Percentiles rank a stretch among this genome's conserved stretches.
These are phyloP conservation scores for Spialia ferax DNA, from an alignment of 2,888 invertebrate species.

Conservation along the genomic window DNA sequence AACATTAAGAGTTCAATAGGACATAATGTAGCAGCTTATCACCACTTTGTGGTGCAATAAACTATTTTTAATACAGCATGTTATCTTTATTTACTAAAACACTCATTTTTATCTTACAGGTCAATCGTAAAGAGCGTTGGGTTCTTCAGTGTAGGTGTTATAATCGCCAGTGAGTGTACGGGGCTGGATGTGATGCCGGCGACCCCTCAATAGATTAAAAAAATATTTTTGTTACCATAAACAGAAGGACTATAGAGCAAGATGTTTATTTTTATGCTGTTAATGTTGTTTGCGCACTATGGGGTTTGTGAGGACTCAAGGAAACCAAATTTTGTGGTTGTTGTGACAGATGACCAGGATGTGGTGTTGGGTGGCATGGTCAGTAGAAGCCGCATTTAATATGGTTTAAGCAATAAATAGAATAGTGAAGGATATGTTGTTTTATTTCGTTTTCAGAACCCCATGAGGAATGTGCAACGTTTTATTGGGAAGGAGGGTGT, in stretches of 20 bases:
- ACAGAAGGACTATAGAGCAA: slow-evolving; percentile 59
- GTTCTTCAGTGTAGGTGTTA: slow-evolving; percentile 92
- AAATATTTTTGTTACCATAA: slow-evolving; percentile 27
- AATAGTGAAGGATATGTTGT: slow-evolving; percentile 57
- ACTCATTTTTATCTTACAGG: slow-evolving; percentile 85
- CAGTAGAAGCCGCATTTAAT: slow-evolving; percentile 64
- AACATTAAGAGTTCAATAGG: background rate
- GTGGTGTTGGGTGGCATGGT: slow-evolving; percentile 92
- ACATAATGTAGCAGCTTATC: background rate
- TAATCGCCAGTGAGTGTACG: slow-evolving; percentile 92
- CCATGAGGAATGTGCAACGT: slow-evolving; percentile 88
- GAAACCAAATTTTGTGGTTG: slow-evolving; percentile 91
- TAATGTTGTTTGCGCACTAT: slow-evolving; percentile 57
- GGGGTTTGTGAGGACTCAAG: slow-evolving; percentile 51
- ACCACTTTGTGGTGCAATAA: background rate
- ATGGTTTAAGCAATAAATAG: slow-evolving; percentile 63
- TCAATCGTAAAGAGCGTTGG: slow-evolving; percentile 93
- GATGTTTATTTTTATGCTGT: slow-evolving; percentile 75
- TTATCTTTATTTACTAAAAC: slow-evolving; percentile 36
- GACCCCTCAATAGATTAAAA: slow-evolving; percentile 68
- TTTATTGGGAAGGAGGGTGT: slow-evolving; percentile 89
- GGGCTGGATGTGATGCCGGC: slow-evolving; percentile 92
- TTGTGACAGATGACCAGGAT: slow-evolving; percentile 96
- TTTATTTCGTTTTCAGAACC: slow-evolving; percentile 85
- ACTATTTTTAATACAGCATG: slow-evolving; percentile 7